These are phyloP conservation scores for Solenopsis invicta DNA, from an alignment of 1,140 invertebrate genomes.

Conservation along the genomic window DNA sequence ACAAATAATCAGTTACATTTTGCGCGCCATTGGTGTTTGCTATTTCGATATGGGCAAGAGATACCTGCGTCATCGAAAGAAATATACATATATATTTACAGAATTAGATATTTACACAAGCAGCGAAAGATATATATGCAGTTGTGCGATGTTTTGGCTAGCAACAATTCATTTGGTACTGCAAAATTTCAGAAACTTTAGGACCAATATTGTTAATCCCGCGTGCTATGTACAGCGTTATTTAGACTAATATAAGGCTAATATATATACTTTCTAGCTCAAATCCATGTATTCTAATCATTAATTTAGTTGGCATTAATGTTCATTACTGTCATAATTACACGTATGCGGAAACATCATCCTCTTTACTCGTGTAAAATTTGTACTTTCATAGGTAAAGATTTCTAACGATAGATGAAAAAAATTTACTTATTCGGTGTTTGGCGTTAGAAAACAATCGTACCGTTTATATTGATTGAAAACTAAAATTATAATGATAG, in stretches of 20 bases:
- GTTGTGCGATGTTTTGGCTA: constrained; percentile 42
- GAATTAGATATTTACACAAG: not conserved
- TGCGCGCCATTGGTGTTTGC: constrained; percentile 4
- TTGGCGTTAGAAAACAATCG: constrained; percentile 63
- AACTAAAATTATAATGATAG: constrained; percentile 52
- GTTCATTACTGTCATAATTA: constrained; percentile 50
- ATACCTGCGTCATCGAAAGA: not conserved
- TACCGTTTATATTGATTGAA: constrained; percentile 68
- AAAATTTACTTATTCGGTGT: constrained; percentile 55
- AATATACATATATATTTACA: not conserved
- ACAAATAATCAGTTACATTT: constrained; percentile 38
- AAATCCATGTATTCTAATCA: constrained; percentile 37
- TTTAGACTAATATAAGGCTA: constrained; percentile 53
- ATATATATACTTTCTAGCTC: constrained; percentile 57
- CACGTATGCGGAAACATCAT: constrained; percentile 30
- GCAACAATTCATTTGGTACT: constrained; percentile 44
- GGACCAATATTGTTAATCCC: constrained; percentile 67
- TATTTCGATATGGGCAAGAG: constrained; percentile 4
- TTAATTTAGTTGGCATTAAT: constrained; percentile 58
- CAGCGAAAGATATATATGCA: not conserved
- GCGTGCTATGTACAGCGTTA: constrained; percentile 63
- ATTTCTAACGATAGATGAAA: constrained; percentile 68
- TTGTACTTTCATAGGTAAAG: constrained; percentile 80
- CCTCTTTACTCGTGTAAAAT: constrained; percentile 65
- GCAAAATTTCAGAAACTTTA: constrained; percentile 50